These are phyloP conservation scores for Litocranius walleri DNA, from an alignment of 2,113 vertebrate genomes.

Conservation along the genomic window DNA sequence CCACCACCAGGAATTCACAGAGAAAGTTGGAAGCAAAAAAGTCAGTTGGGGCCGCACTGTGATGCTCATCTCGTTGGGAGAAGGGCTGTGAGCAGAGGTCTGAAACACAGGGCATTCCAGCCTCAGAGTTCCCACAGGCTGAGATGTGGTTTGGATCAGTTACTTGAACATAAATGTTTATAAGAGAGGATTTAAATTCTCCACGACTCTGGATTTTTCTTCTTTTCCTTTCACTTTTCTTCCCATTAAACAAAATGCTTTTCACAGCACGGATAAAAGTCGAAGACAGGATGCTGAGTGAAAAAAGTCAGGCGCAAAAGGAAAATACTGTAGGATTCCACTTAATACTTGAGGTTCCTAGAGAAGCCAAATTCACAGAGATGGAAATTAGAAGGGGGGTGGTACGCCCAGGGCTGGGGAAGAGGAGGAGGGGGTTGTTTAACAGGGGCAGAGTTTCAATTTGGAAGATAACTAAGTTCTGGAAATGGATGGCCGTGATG, in stretches of 20 bases:
- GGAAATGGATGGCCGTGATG: accelerated
- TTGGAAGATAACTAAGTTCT: background rate
- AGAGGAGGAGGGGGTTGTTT: accelerated
- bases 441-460: background rate
- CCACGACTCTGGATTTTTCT: background rate
- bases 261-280: background rate
- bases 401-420: background rate
- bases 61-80: accelerated
- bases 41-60: accelerated
- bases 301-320: background rate
- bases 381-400: background rate
- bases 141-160: background rate
- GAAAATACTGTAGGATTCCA: accelerated
- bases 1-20: background rate
- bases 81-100: background rate
- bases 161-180: background rate
- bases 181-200: background rate
- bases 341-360: accelerated
- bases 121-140: no score
- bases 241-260: background rate
- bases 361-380: background rate
- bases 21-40: background rate
- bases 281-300: background rate
- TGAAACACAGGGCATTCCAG: accelerated
- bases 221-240: background rate